Evolutionary conservation across 2,888 invertebrate species (phyloP), one percentile per base, ranked within the genome.

Genomic region (Hirtodrosophila alboralis): DNA sequence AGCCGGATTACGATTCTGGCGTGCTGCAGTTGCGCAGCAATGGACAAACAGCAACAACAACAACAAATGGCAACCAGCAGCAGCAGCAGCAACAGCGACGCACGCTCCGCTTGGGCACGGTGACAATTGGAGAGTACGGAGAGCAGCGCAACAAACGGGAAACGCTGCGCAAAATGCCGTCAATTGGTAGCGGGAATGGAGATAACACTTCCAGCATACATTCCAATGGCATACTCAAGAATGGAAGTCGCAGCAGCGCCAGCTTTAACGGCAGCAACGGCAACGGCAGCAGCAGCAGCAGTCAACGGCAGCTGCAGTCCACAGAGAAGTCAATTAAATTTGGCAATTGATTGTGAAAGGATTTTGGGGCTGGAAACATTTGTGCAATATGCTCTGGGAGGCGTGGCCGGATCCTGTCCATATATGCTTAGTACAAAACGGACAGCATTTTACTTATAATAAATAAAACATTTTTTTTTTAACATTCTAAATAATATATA

Each of bases 41-140:
- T 30, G 45, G 23, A 23, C 13, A 3, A 12, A 18, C 34, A 40
- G 1, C 38, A 40, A 9, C 58, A 44, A 16, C 63, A 62, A 28
- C 38, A 60, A 26, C 67, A 14, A 63, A 23, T 23, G 36, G 40
- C 18, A 69, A 9, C 18, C 70, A 40, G 12, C 30, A 28, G 18
- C 58, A 30, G 31, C 62, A 44, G 23, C 64, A 38, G 10, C 59
- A 63, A 3, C 75, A 77, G 23, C 87, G 92, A 92, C 66, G 92
- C 91, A 88, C 92, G 90, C 47, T 92, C 91, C 41, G 93, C 89
- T 65, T 93, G 64, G 93, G 94, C n/a, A 93, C 94, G 0, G 94
- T 95, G 4, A 94, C 94, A 2, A 94, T 95, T 54, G 94, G 94
- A 0, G 94, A 94, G 88, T 95, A 94, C 84, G 93, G 92, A 10